Evolutionary conservation across 2,113 vertebrate species (phyloP).

Genomic region (Silurus asotus): DNA sequence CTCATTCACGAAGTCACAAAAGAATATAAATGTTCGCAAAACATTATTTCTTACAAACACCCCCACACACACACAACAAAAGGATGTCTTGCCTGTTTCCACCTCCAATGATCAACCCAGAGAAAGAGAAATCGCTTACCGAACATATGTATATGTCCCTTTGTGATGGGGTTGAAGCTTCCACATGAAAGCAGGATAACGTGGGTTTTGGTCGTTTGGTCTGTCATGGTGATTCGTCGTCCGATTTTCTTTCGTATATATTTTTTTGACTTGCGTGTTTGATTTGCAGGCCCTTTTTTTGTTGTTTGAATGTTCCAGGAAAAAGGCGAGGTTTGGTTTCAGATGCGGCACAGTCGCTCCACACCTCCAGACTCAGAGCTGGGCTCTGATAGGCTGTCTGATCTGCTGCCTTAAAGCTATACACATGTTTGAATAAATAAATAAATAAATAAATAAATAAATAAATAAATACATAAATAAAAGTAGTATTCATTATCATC

Average conservation of each 20-base stretch:
- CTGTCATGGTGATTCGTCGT: conserved; percentile 77
- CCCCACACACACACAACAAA: too few species aligned
- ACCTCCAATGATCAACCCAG: neutral
- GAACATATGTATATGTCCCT: conserved; percentile 97
- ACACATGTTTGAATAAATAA: neutral
- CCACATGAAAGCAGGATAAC: conserved; percentile 94
- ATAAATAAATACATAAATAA: too few species aligned
- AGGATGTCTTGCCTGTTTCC: neutral
- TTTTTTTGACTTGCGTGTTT: conserved; percentile 24
- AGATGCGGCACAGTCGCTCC: conserved; percentile 67
- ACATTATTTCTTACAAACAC: neutral
- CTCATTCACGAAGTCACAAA: too few species aligned
- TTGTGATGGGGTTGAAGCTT: conserved; percentile 97
- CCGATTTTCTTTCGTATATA: conserved; percentile 8
- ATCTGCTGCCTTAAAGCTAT: conserved; percentile 55
- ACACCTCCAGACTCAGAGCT: conserved; percentile 67
- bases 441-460: too few species aligned
- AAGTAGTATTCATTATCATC: too few species aligned
- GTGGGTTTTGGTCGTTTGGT: conserved; percentile 84
- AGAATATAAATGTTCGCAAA: too few species aligned
- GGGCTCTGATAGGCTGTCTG: conserved; percentile 46
- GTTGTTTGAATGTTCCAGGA: conserved; percentile 62
- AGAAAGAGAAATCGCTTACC: conserved; percentile 73
- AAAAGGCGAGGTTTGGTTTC: conserved; percentile 70
- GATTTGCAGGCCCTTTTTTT: conserved; percentile 30